phyloP scores from a whole-genome alignment of 2,888 invertebrate species.

The Leuctra nigra region DNA sequence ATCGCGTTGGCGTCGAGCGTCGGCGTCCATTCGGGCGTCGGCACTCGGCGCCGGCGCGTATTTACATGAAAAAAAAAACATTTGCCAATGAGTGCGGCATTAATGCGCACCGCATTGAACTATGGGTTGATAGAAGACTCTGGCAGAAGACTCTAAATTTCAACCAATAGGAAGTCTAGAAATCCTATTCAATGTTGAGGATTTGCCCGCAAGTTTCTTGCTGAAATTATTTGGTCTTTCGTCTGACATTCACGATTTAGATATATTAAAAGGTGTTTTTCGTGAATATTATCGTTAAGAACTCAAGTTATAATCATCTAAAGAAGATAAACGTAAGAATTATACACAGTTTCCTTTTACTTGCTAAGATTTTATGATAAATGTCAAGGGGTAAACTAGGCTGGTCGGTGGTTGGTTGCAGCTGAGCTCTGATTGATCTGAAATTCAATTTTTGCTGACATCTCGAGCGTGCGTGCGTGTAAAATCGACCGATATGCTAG shows the following conservation, averaged over 20 bases:
- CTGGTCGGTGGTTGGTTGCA: slow-evolving; percentile 15
- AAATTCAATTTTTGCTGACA: slow-evolving; percentile 8
- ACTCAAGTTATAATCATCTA: no score
- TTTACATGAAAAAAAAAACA: no score
- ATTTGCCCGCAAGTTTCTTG: slow-evolving; percentile 28
- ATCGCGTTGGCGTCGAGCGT: no score
- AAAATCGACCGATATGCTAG: background rate
- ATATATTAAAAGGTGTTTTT: background rate
- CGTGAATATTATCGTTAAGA: no score
- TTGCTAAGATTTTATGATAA: background rate
- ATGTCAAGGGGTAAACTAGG: background rate
- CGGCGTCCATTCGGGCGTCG: no score
- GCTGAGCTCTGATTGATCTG: slow-evolving; percentile 16
- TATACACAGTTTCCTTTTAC: background rate
- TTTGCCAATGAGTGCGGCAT: no score
- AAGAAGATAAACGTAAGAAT: slow-evolving; percentile 16
- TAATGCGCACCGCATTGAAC: no score
- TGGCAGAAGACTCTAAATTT: slow-evolving; percentile 41
- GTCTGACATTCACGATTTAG: no score
- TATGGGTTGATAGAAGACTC: slow-evolving; percentile 42
- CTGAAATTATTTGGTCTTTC: no score
- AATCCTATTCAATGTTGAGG: slow-evolving; percentile 28
- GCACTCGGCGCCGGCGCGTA: no score
- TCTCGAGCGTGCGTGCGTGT: slow-evolving; percentile 13
- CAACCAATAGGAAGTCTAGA: slow-evolving; percentile 36